A percentile compares a stretch with the other conserved stretches of the same genome.
These are phyloP conservation scores for Isurus oxyrinchus DNA, from an alignment of 2,113 vertebrate genomes.

Conservation along the genomic window DNA sequence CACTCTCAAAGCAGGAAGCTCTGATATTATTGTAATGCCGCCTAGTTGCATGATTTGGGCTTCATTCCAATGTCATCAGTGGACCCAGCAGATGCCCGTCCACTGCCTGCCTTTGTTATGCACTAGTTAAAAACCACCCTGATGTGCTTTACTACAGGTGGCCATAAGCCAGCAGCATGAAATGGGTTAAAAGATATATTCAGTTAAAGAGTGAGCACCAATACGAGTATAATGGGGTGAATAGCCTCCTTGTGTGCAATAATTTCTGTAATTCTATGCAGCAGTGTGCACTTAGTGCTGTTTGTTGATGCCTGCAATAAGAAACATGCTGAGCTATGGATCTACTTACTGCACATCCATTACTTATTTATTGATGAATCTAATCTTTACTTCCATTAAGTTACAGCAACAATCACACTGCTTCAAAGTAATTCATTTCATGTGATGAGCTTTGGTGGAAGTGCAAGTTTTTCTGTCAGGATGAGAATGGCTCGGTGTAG, in stretches of 20 bases:
- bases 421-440: conserved; percentile 19
- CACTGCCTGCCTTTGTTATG: background rate
- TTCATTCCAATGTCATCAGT: background rate
- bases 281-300: background rate
- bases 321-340: background rate
- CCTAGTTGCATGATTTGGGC: background rate
- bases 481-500: background rate
- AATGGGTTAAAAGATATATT: background rate
- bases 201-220: background rate
- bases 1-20: background rate
- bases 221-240: background rate
- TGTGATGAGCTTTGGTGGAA: background rate
- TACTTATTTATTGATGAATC: background rate
- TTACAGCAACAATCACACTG: background rate
- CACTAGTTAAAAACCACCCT: background rate
- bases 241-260: background rate
- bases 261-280: background rate
- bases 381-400: conserved; percentile 24
- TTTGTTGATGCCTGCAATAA: background rate
- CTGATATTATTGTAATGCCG: background rate
- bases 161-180: background rate
- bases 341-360: conserved; percentile 6
- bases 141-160: background rate
- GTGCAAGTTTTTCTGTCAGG: background rate
- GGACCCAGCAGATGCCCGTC: background rate